A percentile compares a stretch with the other conserved stretches of the same genome.
phyloP scores from a whole-genome alignment of 2,888 invertebrate species.

The Lydus trimaculatus region DNA sequence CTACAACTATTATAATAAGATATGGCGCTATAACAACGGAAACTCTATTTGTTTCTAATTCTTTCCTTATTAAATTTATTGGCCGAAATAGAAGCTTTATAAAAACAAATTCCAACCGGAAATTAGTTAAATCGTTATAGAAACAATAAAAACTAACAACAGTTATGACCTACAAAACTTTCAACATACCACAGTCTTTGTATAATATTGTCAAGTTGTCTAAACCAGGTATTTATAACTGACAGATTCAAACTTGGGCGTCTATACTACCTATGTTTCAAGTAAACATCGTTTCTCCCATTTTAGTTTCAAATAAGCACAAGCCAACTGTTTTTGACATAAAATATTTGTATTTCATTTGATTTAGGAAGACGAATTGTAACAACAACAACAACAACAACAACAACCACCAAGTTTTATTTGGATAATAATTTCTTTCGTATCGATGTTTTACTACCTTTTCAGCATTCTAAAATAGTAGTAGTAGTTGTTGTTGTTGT shows the following conservation, averaged over 20 bases:
- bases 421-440: slow-evolving; percentile 9
- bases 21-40: background rate
- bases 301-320: slow-evolving; percentile 23
- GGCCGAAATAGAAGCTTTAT: background rate
- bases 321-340: slow-evolving; percentile 25
- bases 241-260: slow-evolving; percentile 34
- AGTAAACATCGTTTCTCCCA: slow-evolving; percentile 23
- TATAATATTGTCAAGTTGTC: slow-evolving; percentile 33
- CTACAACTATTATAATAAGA: background rate
- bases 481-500: slow-evolving; percentile 17
- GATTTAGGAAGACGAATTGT: slow-evolving; percentile 22
- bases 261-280: slow-evolving; percentile 27
- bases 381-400: slow-evolving; percentile 12
- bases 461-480: slow-evolving; percentile 1
- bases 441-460: background rate
- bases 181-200: background rate
- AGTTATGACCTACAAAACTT: slow-evolving; percentile 30
- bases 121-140: slow-evolving; percentile 7
- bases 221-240: slow-evolving; percentile 33
- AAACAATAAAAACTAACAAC: slow-evolving; percentile 20
- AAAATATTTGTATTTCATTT: slow-evolving; percentile 26
- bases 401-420: background rate
- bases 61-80: background rate
- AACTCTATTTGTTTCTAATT: background rate
- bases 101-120: background rate